Percentiles rank a stretch among this genome's conserved stretches.
Evolutionary conservation across 1,140 invertebrate species (phyloP).

Genomic region (Diprion similis): DNA sequence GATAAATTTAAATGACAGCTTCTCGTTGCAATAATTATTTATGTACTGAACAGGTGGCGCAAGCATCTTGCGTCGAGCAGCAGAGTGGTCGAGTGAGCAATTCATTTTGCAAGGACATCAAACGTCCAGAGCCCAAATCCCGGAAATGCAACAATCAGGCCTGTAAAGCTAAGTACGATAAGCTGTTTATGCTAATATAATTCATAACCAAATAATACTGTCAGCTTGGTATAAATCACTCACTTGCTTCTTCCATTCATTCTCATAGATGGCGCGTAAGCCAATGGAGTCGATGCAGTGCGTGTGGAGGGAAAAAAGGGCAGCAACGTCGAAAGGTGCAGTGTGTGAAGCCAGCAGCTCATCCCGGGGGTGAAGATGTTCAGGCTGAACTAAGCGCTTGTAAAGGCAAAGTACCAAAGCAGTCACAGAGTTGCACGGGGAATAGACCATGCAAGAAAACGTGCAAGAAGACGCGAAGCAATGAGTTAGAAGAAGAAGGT

Average conservation of each 20-base stretch:
- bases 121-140: conserved; percentile 48
- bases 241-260: not conserved
- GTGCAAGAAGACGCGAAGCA: conserved; percentile 39
- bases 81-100: conserved; percentile 55
- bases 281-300: conserved; percentile 61
- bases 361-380: conserved; percentile 53
- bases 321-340: conserved; percentile 54
- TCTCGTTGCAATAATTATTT: no score
- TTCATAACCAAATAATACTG: not conserved
- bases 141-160: conserved; percentile 56
- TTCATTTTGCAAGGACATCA: conserved; percentile 50
- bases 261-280: conserved; percentile 59
- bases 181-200: not conserved
- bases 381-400: conserved; percentile 56
- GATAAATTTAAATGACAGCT: conserved; percentile 32
- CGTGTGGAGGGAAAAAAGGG: conserved; percentile 58
- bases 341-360: conserved; percentile 55
- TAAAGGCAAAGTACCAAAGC: conserved; percentile 44
- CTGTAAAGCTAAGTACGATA: conserved; percentile 57
- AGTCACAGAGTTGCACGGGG: conserved; percentile 46
- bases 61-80: conserved; percentile 58
- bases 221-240: not conserved
- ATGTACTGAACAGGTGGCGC: conserved; percentile 41
- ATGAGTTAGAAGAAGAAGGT: not conserved
- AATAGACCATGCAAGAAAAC: conserved; percentile 50